phyloP scores from a whole-genome alignment of 2,113 vertebrate genomes.

The Acrocephalus kingi region DNA sequence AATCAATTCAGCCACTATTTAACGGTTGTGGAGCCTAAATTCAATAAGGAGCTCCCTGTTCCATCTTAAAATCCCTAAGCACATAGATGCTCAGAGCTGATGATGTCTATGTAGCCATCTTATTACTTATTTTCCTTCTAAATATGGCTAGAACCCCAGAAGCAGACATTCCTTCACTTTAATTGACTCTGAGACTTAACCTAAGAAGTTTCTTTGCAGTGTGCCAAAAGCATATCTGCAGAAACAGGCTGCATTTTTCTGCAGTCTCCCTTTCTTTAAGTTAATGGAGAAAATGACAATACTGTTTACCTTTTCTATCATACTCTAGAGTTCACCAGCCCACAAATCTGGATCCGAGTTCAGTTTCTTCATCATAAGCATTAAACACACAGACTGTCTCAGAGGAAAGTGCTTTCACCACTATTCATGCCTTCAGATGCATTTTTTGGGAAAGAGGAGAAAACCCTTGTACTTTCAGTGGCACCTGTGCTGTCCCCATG shows the following conservation, averaged over 20 bases:
- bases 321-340: neutral
- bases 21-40: neutral
- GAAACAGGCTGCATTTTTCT: neutral
- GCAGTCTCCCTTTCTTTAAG: neutral
- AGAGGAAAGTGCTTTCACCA: neutral
- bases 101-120: neutral
- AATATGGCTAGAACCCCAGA: neutral
- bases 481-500: fast-evolving
- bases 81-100: neutral
- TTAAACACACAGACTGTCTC: neutral
- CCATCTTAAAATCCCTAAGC: neutral
- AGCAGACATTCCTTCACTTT: neutral
- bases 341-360: neutral
- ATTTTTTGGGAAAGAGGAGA: neutral
- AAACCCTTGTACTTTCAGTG: fast-evolving
- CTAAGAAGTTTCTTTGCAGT: neutral
- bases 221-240: neutral
- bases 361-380: neutral
- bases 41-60: neutral
- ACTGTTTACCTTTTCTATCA: neutral
- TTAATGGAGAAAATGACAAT: neutral
- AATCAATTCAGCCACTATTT: neutral
- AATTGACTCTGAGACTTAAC: neutral
- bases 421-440: neutral
- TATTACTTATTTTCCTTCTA: neutral